Evolutionary conservation across 2,797 vertebrate genomes (phyloP).

Genomic region (Thaleichthys pacificus): DNA sequence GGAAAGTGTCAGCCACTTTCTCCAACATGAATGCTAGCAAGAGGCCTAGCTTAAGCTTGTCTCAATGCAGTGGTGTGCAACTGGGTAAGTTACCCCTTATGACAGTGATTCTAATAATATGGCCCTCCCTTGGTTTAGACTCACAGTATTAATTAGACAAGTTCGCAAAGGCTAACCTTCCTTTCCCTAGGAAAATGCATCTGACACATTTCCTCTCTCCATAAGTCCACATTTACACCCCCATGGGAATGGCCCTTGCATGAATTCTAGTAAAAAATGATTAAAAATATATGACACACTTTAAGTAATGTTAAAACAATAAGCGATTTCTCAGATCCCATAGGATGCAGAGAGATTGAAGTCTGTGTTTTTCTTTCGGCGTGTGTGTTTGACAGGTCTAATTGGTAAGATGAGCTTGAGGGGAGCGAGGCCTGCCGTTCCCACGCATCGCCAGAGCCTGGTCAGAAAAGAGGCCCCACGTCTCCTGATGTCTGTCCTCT

Average conservation of each 20-base stretch:
- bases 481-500: constrained; percentile 65
- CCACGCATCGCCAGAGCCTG: constrained; percentile 36
- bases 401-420: constrained; percentile 71
- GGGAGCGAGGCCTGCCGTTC: constrained; percentile 43
- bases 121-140: constrained; percentile 59
- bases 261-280: constrained; percentile 62
- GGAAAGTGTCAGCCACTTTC: constrained; percentile 18
- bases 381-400: constrained; percentile 64
- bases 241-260: constrained; percentile 54
- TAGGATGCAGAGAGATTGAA: constrained; percentile 55
- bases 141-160: constrained; percentile 74
- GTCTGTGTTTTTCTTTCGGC: constrained; percentile 56
- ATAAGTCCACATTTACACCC: constrained; percentile 44
- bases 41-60: constrained; percentile 38
- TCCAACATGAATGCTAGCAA: constrained; percentile 30
- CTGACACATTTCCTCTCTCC: constrained; percentile 65
- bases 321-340: constrained; percentile 64
- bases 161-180: constrained; percentile 67
- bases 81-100: constrained; percentile 51
- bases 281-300: constrained; percentile 73
- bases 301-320: constrained; percentile 78
- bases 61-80: constrained; percentile 45
- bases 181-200: constrained; percentile 65
- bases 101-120: constrained; percentile 63
- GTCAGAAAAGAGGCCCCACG: constrained; percentile 48